Evolutionary conservation across 2,113 vertebrate genomes (phyloP), one percentile per base, ranked within the genome.

Genomic region (Chaetura pelagica): DNA sequence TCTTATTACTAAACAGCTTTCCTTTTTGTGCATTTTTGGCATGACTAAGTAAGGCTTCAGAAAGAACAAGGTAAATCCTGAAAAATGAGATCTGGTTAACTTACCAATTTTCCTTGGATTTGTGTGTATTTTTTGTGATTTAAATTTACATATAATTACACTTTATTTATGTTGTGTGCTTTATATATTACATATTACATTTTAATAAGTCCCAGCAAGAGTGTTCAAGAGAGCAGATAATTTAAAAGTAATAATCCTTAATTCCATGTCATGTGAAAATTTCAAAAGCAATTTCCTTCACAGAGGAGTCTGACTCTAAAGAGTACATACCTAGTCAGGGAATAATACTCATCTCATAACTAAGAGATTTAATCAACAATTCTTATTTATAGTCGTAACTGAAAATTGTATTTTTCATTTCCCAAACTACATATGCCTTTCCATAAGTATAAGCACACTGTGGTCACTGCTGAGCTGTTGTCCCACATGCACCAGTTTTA

Each of bases 401-500:
- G 59, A 27, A 83, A 63, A 26, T 66, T 91, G 5, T 7, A 8
- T 64, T 80, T 92, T 85, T 66, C 20, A 55, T 26, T 55, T 51
- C 27, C 59, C 77, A 32, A 80, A 26, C 20, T 46, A 20, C 42
- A 9, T 4, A 3, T 8, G 19, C 55, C 52, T 48, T 83, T 34
- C 11, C 3, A 0, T 51, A 32, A 38, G 20, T 10, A 6, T 16
- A 15, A 77, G 27, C 1, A 1, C 29, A 15, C 59, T 55, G 18
- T 62, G 52, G 13, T 88, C 48, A 4, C 11, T 85, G 46, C 74
- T 59, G 67, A 84, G 61, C 67, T 86, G 12, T 15, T 74, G 18
- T 63, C 55, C 48, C 75, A 74, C 38, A 44, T 48, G 44, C 71
- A 77, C 3, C 35, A 42, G 30, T 35, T 91, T 44, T 42, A 62